Evolutionary conservation across 2,888 invertebrate species (phyloP), one percentile per base, ranked within the genome.

Genomic region (Hartigia nigra): DNA sequence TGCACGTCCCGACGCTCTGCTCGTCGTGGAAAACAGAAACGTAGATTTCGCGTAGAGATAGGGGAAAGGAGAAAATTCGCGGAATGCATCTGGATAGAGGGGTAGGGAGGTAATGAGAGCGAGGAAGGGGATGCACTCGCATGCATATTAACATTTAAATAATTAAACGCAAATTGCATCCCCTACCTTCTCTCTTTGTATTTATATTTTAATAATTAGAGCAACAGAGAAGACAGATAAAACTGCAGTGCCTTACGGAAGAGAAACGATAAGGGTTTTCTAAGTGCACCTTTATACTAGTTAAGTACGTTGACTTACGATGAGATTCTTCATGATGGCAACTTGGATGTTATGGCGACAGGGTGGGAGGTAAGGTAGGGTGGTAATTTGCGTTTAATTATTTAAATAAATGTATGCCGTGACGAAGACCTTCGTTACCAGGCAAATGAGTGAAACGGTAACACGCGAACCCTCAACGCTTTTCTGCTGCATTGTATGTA

Each of bases 391-490:
- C 84, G 87, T 86, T 90, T 90, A 90, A 90, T 91, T 90, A 90
- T 90, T 90, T 88, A 90, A 90, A 90, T 90, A 90, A 89, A 89
- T 84, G 87, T 87, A 85, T 84, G 81, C 85, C 87, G 86, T 84
- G 87, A 86, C 87, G 87, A 80, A 83, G 87, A 87, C 87, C 87
- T 87, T 88, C 86, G 87, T 89, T 89, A 88, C 86, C 87, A 89
- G 87, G 90, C 88, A 90, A 90, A 90, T 90, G 88, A 89, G 88
- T 86, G 88, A 88, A 89, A 87, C 86, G 86, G 86, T 84, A 88
- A 87, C 90, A 90, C 89, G 90, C 78, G 75, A 81, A 79, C 79
- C 81, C 82, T 55, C 55, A 23, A 55, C 55, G 55, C 55, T 55
- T 55, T 55, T 55, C 23, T 55, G 55, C 55, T 5, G 55, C 55